Evolutionary conservation across 2,888 invertebrate species (phyloP), one percentile per base, ranked within the genome.

Genomic region (Idaea straminata): DNA sequence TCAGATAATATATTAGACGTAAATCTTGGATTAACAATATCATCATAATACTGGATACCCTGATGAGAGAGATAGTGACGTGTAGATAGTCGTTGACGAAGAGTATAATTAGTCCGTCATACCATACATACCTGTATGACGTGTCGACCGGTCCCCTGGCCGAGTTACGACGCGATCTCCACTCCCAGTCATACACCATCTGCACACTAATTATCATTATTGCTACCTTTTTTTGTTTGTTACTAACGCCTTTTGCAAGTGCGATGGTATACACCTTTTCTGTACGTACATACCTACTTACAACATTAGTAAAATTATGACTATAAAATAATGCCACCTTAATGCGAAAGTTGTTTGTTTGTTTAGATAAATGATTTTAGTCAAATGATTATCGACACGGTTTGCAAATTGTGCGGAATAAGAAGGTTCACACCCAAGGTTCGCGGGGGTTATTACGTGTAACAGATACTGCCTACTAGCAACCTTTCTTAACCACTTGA

Each of bases 141-240:
- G 71, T 62, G 68, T 66, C 68, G 62, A 67, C 71, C 69, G 68
- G 68, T 63, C 66, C 47, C 7, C 13, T 13, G 36, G 47, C 47
- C 7, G 47, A 13, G 13, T 13, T 47, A 7, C 7, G 47, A 13
- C 47, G 47, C 7, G 47, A 13, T 47, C 7, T 13, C 7, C 47
- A 13, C 47, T 47, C 5, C 47, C 47, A 47, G 47, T 47, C 47
- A 13, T 7, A 7, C 47, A 47, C 47, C 47, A 47, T 47, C 47
- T 47, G 47, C 47, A 47, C 47, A 47, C 5, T 10, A 47, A 47
- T 47, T 47, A 47, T 47, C 47, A 47, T 47, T 47, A 47, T 47
- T 47, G 47, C 47, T 47, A 47, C 47, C 47, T 47, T 10, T 47
- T 47, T 47, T 47, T 47, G 47, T 47, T 47, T 13, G 36, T 2